Base-by-base conservation (phyloP, 2,797 vertebrate genomes). In the Centroberyx gerrardi region DNA sequence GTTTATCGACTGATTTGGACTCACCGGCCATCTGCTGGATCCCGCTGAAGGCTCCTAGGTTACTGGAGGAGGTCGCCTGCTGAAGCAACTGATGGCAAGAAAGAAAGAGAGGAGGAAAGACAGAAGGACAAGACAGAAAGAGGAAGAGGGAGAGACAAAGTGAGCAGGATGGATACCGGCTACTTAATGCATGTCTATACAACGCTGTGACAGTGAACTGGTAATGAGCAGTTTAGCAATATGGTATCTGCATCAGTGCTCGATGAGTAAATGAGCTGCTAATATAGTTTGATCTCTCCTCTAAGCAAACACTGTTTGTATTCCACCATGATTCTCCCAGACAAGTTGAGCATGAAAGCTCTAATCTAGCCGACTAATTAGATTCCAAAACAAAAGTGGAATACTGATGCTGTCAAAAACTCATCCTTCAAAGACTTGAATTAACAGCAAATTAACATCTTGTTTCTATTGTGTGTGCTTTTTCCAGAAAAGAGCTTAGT, bases 21-120 rank as follows among this genome's bases (percentile, higher is more conserved):
- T 96, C 91, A 99, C 97, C 97, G 85, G 97, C 97, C 96, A 99
- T 99, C 95, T 99, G 98, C 93, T 99, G 98, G 95, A 99, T 99
- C 97, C 94, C 98, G 94, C 94, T 98, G 97, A 96, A 99, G 96
- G 94, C 97, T 95, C 91, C 97, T 88, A 96, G 96, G 95, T 97
- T 99, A 93, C 97, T 96, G 92, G 97, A 97, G 92, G 97, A 97
- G 80, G 97, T 97, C 36, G 97, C 97, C 93, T 99, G 97, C 94
- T 99, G 97, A 64, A 99, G 96, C 83, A 99, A 95, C 97, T 99
- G 95, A 86, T 97, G 93, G 76, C 67, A 31, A 62, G 52, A 76
- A 3, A 72, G 4, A 68, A 9, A 73, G 29, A 69, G 8, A 78
- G 54, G 81, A 4, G 74, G 31, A 67, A 0, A 49, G 65, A 56